Evolutionary conservation across 53 echinoderm and acorn worm genomes (phyloP), one percentile per base, ranked within the genome.

Genomic region (Luidia sarsii): DNA sequence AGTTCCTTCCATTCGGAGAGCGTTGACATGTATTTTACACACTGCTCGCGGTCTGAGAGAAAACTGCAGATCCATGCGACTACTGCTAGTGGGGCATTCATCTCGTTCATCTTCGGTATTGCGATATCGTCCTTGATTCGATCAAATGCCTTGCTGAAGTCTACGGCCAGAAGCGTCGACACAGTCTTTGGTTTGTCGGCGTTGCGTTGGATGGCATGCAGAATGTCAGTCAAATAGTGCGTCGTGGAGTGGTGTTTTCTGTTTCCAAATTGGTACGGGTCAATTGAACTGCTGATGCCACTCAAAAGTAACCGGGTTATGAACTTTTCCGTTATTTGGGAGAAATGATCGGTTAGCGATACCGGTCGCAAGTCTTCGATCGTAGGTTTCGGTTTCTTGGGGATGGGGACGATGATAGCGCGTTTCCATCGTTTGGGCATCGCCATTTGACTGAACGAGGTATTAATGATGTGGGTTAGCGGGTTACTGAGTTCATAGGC

Each of bases 281-380:
- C 67, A 32, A 65, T 22, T 29, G 65, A 28, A 29, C 33, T 32
- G 32, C 21, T 48, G 29, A 63, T 80, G 32, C 66, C 80, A 2
- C 20, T 1, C 10, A 67, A 19, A 2, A 82, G 36, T 69, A 68
- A 82, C 0, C 35, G 16, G 1, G 71, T 30, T 2, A 83, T 19
- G 53, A 83, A 68, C 0, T 19, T 18, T 54, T 71, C 70, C 0
- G 70, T 71, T 18, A 53, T 4, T 54, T 82, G 68, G 1, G 53
- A 57, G 20, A 57, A 82, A 30, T 70, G 70, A 8, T 70, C 82
- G 16, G 82, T 82, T 3, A 82, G 55, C 31, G 83, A 68, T 13
- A 83, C 39, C 10, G 83, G 83, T 16, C 83, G 46, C 18, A 83
- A 5, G 2, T 57, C 57, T 3, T 83, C 38, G 38, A 21, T 43